Conservation (phyloP, 2,797 vertebrate species). For the Orestias chungarensis region DNA sequence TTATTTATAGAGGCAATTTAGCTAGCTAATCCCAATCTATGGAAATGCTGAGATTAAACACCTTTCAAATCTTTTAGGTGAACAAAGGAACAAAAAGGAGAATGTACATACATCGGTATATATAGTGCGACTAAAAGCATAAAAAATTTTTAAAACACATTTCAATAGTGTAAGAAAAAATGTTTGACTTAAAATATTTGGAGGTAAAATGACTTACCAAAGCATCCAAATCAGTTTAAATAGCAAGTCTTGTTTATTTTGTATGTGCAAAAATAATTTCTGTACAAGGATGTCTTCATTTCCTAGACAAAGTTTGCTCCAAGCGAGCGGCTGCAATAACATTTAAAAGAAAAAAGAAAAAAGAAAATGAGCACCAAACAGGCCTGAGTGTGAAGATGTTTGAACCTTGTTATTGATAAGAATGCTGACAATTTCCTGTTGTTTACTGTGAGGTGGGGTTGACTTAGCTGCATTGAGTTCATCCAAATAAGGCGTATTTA, state of each 20-base stretch:
- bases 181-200: neutral
- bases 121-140: too few species aligned
- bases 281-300: constrained; percentile 64
- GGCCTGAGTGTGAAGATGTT: constrained; percentile 3
- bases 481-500: neutral
- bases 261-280: constrained; percentile 74
- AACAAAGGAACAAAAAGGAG: too few species aligned
- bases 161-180: neutral
- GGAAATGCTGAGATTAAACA: too few species aligned
- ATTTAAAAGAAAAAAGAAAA: neutral
- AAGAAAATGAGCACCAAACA: constrained; percentile 5
- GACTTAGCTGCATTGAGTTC: neutral
- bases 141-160: too few species aligned
- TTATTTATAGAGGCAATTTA: too few species aligned
- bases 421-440: constrained; percentile 15
- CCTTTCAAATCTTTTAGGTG: too few species aligned
- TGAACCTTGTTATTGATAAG: neutral
- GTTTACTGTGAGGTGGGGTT: too few species aligned
- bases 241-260: constrained; percentile 62
- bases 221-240: constrained; percentile 75
- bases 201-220: constrained; percentile 73
- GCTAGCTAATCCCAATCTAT: too few species aligned
- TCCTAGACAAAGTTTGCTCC: constrained; percentile 17
- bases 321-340: constrained; percentile 26
- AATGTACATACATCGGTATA: too few species aligned